These are phyloP conservation scores for Samia ricini DNA, from an alignment of 1,140 invertebrate species.

Conservation along the genomic window DNA sequence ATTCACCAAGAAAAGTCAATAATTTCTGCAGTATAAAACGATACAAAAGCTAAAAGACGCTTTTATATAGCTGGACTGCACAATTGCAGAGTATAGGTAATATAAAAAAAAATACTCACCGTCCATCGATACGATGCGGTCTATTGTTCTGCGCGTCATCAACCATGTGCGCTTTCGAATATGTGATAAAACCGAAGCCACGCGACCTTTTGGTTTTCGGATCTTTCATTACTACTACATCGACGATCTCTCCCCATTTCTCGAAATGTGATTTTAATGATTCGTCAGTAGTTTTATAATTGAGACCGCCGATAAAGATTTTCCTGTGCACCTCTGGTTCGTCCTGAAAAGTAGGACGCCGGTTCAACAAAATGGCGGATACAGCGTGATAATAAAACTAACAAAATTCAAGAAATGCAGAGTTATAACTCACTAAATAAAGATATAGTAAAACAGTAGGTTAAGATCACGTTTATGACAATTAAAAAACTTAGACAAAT, in stretches of 20 bases:
- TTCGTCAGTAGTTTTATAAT: constrained; percentile 97
- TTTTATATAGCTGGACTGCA: constrained; percentile 71
- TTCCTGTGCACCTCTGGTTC: constrained; percentile 97
- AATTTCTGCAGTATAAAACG: constrained; percentile 66
- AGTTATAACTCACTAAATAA: not conserved
- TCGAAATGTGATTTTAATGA: constrained; percentile 95
- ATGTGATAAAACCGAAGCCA: constrained; percentile 99
- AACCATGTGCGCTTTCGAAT: constrained; percentile 94
- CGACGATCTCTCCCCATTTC: constrained; percentile 97
- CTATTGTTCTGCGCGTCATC: constrained; percentile 95
- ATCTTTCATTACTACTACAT: constrained; percentile 99
- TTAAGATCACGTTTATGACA: not conserved
- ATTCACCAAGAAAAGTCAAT: constrained; percentile 65
- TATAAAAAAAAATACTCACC: constrained; percentile 60
- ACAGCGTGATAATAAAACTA: constrained; percentile 18
- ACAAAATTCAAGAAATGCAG: not conserved
- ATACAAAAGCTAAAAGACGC: constrained; percentile 54
- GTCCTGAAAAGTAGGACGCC: constrained; percentile 64
- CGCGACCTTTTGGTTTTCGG: constrained; percentile 93
- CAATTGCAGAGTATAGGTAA: not conserved
- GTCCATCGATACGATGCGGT: constrained; percentile 82
- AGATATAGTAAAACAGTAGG: not conserved
- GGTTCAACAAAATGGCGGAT: constrained; percentile 68
- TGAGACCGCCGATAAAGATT: constrained; percentile 97
- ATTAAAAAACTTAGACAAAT: not conserved